Percentiles rank a stretch among this genome's conserved stretches.
phyloP scores from a whole-genome alignment of 2,797 vertebrate genomes.

The Denticeps clupeoides region DNA sequence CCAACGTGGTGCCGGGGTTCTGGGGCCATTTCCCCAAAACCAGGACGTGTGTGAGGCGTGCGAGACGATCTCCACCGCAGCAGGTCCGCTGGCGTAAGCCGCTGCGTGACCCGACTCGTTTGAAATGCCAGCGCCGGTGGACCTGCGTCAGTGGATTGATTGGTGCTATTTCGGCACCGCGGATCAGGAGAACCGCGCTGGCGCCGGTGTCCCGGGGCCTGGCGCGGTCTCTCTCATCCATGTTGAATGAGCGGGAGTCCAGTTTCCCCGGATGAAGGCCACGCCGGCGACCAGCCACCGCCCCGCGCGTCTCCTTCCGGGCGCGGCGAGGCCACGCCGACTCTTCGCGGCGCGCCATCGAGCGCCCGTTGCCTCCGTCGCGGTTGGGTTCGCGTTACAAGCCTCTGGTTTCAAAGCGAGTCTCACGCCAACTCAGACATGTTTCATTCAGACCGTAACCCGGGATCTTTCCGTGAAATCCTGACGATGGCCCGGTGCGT shows the following conservation, averaged over 20 bases:
- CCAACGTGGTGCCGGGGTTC: too few species aligned
- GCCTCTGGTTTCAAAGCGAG: constrained; percentile 28
- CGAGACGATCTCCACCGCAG: too few species aligned
- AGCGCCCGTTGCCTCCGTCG: constrained; percentile 13
- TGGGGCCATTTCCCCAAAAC: too few species aligned
- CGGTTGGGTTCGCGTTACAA: constrained; percentile 19
- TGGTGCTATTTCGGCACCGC: neutral
- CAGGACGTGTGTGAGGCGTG: too few species aligned
- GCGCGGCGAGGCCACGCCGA: too few species aligned
- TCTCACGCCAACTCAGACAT: constrained; percentile 22
- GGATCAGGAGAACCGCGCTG: neutral
- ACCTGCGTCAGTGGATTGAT: neutral
- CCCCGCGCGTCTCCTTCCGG: too few species aligned
- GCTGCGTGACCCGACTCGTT: too few species aligned
- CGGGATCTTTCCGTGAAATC: neutral
- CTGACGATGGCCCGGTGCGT: neutral
- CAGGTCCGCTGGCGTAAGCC: too few species aligned
- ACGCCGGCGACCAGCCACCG: too few species aligned
- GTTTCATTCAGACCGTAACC: constrained; percentile 27
- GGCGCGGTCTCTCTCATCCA: neutral
- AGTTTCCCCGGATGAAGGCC: neutral
- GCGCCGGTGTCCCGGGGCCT: neutral
- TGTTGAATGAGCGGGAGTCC: neutral
- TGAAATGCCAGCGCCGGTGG: too few species aligned
- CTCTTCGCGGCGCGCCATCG: too few species aligned